phyloP scores from a whole-genome alignment of 2,797 vertebrate genomes.

The Leptodactylus fallax region DNA sequence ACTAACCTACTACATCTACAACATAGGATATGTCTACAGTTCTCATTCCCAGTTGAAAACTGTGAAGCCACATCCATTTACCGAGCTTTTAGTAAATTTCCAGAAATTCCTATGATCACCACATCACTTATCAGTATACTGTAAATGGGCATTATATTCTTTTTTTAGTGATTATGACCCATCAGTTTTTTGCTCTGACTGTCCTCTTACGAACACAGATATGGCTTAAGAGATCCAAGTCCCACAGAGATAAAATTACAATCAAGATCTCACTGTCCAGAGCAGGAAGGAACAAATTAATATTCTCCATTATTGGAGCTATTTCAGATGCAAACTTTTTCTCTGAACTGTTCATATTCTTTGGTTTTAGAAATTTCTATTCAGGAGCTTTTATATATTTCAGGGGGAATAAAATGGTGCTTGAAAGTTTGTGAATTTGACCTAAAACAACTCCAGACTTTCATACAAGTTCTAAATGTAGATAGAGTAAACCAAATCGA shows the following conservation, averaged over 20 bases:
- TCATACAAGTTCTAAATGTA: too few species aligned
- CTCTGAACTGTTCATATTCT: not conserved
- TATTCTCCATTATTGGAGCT: not conserved
- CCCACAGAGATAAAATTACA: slow-evolving; percentile 44
- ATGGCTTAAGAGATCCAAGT: slow-evolving; percentile 7
- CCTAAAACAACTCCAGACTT: too few species aligned
- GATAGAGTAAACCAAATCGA: too few species aligned
- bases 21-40: too few species aligned
- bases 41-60: too few species aligned
- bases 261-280: slow-evolving; percentile 39
- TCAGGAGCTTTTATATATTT: not conserved
- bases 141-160: not conserved
- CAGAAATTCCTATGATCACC: not conserved
- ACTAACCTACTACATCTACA: too few species aligned
- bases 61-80: too few species aligned
- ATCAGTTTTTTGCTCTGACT: not conserved
- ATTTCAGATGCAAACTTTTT: not conserved
- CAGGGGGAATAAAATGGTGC: too few species aligned
- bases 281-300: not conserved
- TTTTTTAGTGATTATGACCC: slow-evolving; percentile 5
- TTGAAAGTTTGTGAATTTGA: too few species aligned
- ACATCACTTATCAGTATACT: not conserved
- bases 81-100: not conserved
- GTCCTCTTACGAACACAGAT: not conserved
- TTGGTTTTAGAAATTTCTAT: not conserved